These are phyloP conservation scores for Coenonympha glycerion DNA, from an alignment of 2,888 invertebrate species.

Conservation along the genomic window DNA sequence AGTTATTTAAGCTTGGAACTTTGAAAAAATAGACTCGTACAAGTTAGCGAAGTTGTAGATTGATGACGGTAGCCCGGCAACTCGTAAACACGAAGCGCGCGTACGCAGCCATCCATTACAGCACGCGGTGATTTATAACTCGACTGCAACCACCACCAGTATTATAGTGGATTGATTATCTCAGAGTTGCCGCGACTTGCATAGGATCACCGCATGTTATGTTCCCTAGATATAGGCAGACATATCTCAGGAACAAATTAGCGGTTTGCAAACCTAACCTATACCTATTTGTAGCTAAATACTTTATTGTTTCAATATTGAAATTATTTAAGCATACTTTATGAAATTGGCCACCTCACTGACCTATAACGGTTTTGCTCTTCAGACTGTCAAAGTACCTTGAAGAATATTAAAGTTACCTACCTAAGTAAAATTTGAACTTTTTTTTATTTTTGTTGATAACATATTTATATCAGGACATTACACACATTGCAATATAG, in stretches of 20 bases:
- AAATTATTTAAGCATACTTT: no score
- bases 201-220: not conserved
- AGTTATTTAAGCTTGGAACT: not conserved
- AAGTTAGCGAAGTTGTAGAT: conserved; percentile 14
- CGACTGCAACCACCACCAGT: conserved; percentile 27
- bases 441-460: no score
- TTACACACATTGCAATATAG: no score
- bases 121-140: conserved; percentile 25
- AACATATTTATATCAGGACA: no score
- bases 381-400: no score
- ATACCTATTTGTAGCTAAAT: no score
- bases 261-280: not conserved
- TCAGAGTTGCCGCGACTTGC: conserved; percentile 8
- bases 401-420: no score
- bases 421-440: no score
- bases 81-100: conserved; percentile 18
- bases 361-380: no score
- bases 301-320: no score
- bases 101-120: conserved; percentile 23
- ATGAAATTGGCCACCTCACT: no score
- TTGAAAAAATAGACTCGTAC: conserved; percentile 2
- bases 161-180: conserved; percentile 44
- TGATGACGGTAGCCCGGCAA: conserved; percentile 19
- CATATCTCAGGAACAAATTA: not conserved
- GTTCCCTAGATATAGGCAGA: not conserved